These are phyloP conservation scores for Drosophila nigrodunni DNA, from an alignment of 1,140 invertebrate genomes.

Conservation along the genomic window DNA sequence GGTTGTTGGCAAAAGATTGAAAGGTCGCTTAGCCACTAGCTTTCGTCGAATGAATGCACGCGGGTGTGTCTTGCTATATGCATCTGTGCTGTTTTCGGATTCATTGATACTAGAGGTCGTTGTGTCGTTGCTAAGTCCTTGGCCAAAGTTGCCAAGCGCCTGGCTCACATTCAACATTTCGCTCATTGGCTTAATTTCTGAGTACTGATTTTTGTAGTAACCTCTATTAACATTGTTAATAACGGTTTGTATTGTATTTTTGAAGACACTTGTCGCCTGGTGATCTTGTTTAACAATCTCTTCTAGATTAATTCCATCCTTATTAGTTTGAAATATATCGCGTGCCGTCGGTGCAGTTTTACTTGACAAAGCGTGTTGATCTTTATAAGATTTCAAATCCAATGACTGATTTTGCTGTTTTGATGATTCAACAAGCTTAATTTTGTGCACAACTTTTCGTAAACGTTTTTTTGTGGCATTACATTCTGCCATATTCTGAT, in stretches of 20 bases:
- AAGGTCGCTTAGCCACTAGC: constrained; percentile 68
- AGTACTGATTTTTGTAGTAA: constrained; percentile 12
- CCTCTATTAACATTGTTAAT: neutral
- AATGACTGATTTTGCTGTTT: neutral
- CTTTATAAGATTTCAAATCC: constrained; percentile 4
- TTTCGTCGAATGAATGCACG: constrained; percentile 73
- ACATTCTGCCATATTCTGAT: constrained; percentile 10
- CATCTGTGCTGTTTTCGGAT: neutral
- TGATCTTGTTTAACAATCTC: constrained; percentile 19
- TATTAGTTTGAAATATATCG: constrained; percentile 49
- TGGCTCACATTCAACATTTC: constrained; percentile 72
- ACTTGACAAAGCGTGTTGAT: neutral
- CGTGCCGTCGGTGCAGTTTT: constrained; percentile 47
- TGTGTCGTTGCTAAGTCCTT: constrained; percentile 61
- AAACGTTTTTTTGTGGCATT: constrained; percentile 61
- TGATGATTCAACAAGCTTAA: constrained; percentile 47
- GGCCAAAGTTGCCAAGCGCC: constrained; percentile 52
- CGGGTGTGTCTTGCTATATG: constrained; percentile 5
- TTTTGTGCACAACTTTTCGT: constrained; percentile 77
- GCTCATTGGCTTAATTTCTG: constrained; percentile 61
- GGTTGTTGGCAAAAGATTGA: constrained; percentile 29
- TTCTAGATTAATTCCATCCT: neutral
- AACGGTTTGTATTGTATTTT: constrained; percentile 27
- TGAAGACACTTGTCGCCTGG: constrained; percentile 44
- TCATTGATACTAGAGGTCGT: neutral